Evolutionary conservation across 23 tunicate genomes (phyloP), one percentile per base, ranked within the genome.

Genomic region (Halocynthia roretzi): DNA sequence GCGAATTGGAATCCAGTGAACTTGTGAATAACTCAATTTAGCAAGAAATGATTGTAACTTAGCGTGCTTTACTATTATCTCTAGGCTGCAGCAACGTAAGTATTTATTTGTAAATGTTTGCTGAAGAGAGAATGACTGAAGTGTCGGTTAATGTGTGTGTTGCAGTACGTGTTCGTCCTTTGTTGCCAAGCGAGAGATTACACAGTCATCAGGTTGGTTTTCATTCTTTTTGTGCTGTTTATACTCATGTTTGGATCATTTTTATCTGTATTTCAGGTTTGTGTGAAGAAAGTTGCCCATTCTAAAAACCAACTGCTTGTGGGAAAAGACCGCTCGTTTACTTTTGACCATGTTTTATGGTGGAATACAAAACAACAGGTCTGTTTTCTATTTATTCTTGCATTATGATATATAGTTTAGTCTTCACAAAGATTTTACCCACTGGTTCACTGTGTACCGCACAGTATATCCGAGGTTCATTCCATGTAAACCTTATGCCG

Each of bases 321-420:
- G n/a, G 78, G 78, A 22, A 74, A 74, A 53, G 78, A 74, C 64
- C 55, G 78, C 23, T 74, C 78, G 12, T 74, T 74, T 31, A 74
- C 78, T 8, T 74, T 74, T 53, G 78, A 74, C 56, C 78, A 74
- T 74, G 10, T 74, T 19, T 63, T 53, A 19, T 74, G 78, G 78
- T 74, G 78, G 78, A 74, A 55, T 53, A 53, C 78, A 20, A 74
- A 74, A 53, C 78, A 74, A 74, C 78, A 74, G 78, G 78, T 74
- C 2, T 31, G 44, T 4, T 31, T 31, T 31, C 44, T 31, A 31
- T 31, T 31, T 31, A 31, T 31, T 4, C 44, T 31, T 31, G 44
- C 44, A 31, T 31, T 31, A 31, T 31, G 44, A 31, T 31, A 31
- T 31, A 31, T 31, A 31, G 44, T 31, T 31, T 0, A 4, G 44